phyloP scores from a whole-genome alignment of 2,888 invertebrate species.

The Apodemia duryi region DNA sequence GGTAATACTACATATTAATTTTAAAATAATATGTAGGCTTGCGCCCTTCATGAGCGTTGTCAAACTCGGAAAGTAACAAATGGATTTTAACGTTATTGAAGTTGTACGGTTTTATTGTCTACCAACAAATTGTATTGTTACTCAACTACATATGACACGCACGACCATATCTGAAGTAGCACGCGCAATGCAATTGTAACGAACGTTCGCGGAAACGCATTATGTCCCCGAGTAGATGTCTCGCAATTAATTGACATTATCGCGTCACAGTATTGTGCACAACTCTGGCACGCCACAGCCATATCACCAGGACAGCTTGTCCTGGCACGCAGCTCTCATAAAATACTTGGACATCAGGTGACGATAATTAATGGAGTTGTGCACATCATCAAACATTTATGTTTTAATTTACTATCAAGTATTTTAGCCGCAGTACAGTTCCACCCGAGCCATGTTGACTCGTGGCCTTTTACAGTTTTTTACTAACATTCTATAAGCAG shows the following conservation, averaged over 20 bases:
- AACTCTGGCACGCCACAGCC: not conserved
- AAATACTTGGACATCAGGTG: not conserved
- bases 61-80: not conserved
- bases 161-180: slow-evolving; percentile 5
- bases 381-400: no score
- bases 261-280: not conserved
- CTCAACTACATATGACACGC: not conserved
- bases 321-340: no score
- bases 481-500: no score
- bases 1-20: no score
- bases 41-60: no score
- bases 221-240: not conserved
- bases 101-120: not conserved
- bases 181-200: not conserved
- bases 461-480: no score
- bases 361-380: no score
- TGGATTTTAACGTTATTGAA: not conserved
- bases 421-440: no score
- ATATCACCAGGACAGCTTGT: not conserved
- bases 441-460: no score
- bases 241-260: slow-evolving; percentile 4
- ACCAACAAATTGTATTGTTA: not conserved
- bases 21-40: no score
- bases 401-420: no score
- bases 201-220: slow-evolving; percentile 1